Percentiles rank a stretch among this genome's conserved stretches.
These are phyloP conservation scores for Heteropelma amictum DNA, from an alignment of 2,888 invertebrate genomes.

Conservation along the genomic window DNA sequence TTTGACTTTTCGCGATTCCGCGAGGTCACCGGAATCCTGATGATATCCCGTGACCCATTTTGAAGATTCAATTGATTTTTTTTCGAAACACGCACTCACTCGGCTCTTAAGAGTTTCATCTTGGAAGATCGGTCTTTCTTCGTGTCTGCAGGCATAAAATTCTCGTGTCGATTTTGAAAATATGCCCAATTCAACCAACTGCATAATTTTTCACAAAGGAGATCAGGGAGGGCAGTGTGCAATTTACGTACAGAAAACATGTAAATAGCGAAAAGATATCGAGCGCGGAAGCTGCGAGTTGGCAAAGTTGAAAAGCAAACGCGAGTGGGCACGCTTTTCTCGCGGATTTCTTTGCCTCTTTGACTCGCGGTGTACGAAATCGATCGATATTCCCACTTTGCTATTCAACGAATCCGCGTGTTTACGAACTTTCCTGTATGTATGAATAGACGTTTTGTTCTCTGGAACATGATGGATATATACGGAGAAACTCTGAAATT, in stretches of 20 bases:
- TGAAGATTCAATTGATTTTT: neutral
- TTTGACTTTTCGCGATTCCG: no score
- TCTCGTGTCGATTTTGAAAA: conserved; percentile 32
- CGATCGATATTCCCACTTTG: conserved; percentile 15
- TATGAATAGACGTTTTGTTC: neutral
- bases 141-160: neutral
- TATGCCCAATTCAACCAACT: conserved; percentile 14
- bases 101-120: conserved; percentile 29
- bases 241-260: neutral
- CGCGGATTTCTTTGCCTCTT: neutral
- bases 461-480: conserved; percentile 8
- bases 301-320: conserved; percentile 12
- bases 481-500: conserved; percentile 17
- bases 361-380: conserved; percentile 4
- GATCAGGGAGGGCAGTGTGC: neutral
- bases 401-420: conserved; percentile 12
- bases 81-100: conserved; percentile 38
- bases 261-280: conserved; percentile 5
- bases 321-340: neutral
- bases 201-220: conserved; percentile 31
- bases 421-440: conserved; percentile 5
- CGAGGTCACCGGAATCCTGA: neutral
- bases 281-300: conserved; percentile 20
- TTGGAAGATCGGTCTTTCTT: neutral
- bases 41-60: neutral